Evolutionary conservation across 2,888 invertebrate genomes (phyloP).

Genomic region (Leucophenga maculata): DNA sequence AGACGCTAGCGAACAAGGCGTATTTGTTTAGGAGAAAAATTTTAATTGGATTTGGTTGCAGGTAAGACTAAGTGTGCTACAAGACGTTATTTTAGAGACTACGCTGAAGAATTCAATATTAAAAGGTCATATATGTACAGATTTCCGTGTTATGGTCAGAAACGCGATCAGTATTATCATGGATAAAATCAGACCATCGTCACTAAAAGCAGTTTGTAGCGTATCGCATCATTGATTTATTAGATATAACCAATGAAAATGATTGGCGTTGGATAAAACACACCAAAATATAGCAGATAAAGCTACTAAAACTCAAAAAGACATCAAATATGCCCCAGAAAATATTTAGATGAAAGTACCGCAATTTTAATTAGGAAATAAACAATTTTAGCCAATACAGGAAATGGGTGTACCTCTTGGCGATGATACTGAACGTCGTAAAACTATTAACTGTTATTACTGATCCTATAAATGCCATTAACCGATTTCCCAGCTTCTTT

Average conservation of each 20-base stretch:
- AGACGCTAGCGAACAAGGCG: constrained; percentile 20
- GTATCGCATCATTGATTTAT: constrained; percentile 34
- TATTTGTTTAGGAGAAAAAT: background rate
- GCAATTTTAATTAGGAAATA: no score
- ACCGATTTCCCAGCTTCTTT: no score
- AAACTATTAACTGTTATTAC: no score
- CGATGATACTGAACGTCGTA: no score
- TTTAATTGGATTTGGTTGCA: background rate
- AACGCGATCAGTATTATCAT: constrained; percentile 37
- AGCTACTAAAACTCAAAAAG: constrained; percentile 26
- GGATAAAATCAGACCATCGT: constrained; percentile 35
- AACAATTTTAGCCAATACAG: no score
- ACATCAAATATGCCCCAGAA: no score
- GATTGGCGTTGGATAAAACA: constrained; percentile 35
- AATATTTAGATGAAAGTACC: no score
- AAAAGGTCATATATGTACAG: no score
- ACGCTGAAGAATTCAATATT: no score
- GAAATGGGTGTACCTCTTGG: no score
- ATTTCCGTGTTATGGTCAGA: constrained; percentile 27
- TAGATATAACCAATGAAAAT: constrained; percentile 3
- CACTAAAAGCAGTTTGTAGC: constrained; percentile 47
- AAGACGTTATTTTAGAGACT: no score
- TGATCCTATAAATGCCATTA: no score
- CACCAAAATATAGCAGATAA: constrained; percentile 32
- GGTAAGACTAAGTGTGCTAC: constrained; percentile 23